Base-by-base conservation (phyloP, 2,888 invertebrate genomes). In the Epinotia bilunana region DNA sequence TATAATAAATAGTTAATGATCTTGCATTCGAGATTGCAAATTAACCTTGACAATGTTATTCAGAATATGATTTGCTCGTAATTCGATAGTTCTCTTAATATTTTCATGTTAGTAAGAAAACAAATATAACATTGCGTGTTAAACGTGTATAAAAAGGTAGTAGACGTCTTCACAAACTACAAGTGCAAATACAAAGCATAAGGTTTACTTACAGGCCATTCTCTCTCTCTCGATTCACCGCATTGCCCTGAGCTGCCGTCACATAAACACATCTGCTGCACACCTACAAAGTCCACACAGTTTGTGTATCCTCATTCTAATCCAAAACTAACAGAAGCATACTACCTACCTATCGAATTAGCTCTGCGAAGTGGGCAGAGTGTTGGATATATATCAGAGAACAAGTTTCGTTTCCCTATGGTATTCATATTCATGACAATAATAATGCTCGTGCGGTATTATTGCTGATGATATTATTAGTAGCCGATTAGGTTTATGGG, bases 211-310 rank as follows among this genome's bases (percentile, higher is more conserved):
- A 20, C 20, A 62, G 57, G 53, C 53, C 73, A 76, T 77, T 81
- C 80, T 79, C 79, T 84, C 83, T 83, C 80, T 79, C 79, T 84
- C 83, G 83, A 85, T 85, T 86, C 83, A 80, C 73, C 81, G 80
- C 79, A 81, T 80, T 82, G 80, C 76, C 71, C 67, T 73, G 76
- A 76, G 76, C 72, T 62, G 68, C 74, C 71, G 71, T 68, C 71
- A 68, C 70, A 72, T 73, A 73, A 77, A 76, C 76, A 72, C 65
- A 70, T 67, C 60, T 61, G 65, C 70, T 70, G 68, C 65, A 60
- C 73, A 70, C 69, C 55, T 64, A 23, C 74, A 74, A 73, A 68
- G 70, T 73, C 74, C 64, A 74, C 74, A 74, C 70, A 55, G 73
- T 69, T 61, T 74, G 67, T 74, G 73, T 70, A 74, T 74, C 58